A percentile compares a stretch with the other conserved stretches of the same genome.
Conservation (phyloP, 2,113 vertebrate genomes). For the Pungitius pungitius region DNA sequence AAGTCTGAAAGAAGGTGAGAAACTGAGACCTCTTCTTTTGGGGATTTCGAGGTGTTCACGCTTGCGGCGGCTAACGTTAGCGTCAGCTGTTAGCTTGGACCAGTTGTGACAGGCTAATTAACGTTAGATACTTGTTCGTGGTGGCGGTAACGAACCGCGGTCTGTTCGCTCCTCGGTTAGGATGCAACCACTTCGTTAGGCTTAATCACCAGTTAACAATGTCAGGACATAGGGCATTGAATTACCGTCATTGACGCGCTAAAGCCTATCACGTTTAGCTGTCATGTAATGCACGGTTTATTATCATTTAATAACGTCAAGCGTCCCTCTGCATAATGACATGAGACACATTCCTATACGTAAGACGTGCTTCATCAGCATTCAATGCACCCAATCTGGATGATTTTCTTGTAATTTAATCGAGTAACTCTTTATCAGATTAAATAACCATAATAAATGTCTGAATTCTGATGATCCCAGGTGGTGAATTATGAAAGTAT, state of each 20-base stretch:
- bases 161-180: not conserved
- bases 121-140: not conserved
- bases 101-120: not conserved
- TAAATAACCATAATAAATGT: not conserved
- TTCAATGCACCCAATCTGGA: not conserved
- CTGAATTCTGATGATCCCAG: not conserved
- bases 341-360: no score
- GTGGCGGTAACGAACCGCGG: not conserved
- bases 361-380: not conserved
- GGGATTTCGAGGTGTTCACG: not conserved
- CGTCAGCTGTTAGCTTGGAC: conserved; percentile 24
- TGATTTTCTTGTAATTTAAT: not conserved
- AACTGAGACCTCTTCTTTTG: not conserved
- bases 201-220: not conserved
- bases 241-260: not conserved
- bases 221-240: not conserved
- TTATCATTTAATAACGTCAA: no score
- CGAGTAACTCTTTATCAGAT: not conserved
- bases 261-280: not conserved
- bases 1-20: conserved; percentile 37
- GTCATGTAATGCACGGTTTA: conserved; percentile 27
- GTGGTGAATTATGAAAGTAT: not conserved
- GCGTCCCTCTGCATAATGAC: no score
- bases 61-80: not conserved
- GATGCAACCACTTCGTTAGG: not conserved